Evolutionary conservation across 2,888 invertebrate species (phyloP), one percentile per base, ranked within the genome.

Genomic region (Calliopum simillimum): DNA sequence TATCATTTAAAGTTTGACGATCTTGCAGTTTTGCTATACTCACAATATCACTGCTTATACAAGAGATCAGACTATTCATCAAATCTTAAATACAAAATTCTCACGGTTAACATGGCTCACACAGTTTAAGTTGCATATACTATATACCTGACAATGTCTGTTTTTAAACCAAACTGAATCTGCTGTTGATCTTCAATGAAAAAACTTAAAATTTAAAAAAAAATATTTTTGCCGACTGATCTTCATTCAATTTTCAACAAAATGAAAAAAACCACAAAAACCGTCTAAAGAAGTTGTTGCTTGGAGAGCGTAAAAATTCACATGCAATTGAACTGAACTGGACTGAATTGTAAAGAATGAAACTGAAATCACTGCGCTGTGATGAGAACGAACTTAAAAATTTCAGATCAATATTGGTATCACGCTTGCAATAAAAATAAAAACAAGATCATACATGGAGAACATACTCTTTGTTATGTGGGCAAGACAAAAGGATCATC

Each of bases 1-100:
- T 67, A 70, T 62, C 16, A 59, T 70, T 70, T 46, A 58, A 63
- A 67, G 12, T 64, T 70, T 66, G n/a, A 41, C 23, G 43, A 33
- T 21, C 47, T 61, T 58, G 5, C n/a, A n/a, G n/a, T n/a, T n/a
- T n/a, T n/a, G n/a, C n/a, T n/a, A n/a, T 25, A 49, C 58, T 64
- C 64, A 58, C 63, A 63, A 59, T 46, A 33, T 33, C 33, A 33
- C 33, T 33, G 33, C 33, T 1, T 33, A 33, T 33, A 33, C 4
- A 33, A 33, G 33, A 33, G 4, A 33, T 33, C 33, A 8, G 8
- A 33, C 33, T 33, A 33, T 33, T 33, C 33, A 33, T 33, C 33
- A 33, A 5, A 8, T 33, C 8, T 33, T 33, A 33, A 33, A 33
- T 33, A 33, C 33, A 33, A 33, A n/a, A 33, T 33, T 33, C 33